A percentile compares a stretch with the other conserved stretches of the same genome.
phyloP scores from a whole-genome alignment of 1,140 invertebrate genomes.

The Phocides pigmalion region DNA sequence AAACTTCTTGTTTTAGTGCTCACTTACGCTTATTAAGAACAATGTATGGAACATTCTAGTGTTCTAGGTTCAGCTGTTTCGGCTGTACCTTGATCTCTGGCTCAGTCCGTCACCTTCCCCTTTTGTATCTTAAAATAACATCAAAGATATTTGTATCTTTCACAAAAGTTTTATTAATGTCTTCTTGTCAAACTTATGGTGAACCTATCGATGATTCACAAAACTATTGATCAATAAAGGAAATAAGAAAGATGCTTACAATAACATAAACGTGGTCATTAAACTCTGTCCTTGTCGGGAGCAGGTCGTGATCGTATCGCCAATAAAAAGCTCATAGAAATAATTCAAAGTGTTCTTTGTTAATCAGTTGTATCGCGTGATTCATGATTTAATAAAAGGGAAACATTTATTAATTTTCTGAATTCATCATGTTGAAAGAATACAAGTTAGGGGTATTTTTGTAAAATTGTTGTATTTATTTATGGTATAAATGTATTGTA shows the following conservation, averaged over 20 bases:
- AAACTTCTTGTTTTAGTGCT: no score
- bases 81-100: no score
- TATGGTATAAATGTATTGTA: no score
- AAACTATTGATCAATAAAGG: constrained; percentile 22
- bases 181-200: neutral
- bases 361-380: constrained; percentile 10
- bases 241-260: constrained; percentile 10
- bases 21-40: no score
- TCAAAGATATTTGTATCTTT: no score
- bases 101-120: no score
- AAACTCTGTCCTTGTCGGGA: constrained; percentile 15
- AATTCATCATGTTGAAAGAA: no score
- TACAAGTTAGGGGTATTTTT: no score
- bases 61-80: no score
- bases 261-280: constrained; percentile 19
- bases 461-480: no score
- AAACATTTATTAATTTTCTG: neutral
- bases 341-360: constrained; percentile 3
- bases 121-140: no score
- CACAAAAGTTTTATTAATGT: neutral
- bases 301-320: constrained; percentile 1
- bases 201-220: constrained; percentile 17
- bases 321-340: constrained; percentile 16
- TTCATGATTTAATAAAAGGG: neutral
- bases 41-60: no score